These are phyloP conservation scores for Canis aureus DNA, from an alignment of 2,113 vertebrate species.

Conservation along the genomic window DNA sequence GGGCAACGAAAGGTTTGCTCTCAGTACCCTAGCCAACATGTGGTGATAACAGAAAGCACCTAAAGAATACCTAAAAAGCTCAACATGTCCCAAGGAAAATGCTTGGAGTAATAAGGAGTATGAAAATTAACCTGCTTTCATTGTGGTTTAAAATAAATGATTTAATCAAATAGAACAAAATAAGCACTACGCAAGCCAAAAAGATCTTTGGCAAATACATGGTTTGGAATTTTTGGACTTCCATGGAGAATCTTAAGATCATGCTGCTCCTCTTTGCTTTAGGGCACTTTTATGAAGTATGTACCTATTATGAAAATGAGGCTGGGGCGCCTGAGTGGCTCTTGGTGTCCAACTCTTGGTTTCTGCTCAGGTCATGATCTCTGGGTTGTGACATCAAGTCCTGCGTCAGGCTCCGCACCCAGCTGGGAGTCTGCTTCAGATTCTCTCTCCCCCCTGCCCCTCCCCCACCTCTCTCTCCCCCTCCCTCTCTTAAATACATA, in stretches of 20 bases:
- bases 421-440: background rate
- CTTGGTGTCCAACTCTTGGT: background rate
- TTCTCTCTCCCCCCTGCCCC: background rate
- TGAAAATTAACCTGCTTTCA: background rate
- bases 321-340: background rate
- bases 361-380: background rate
- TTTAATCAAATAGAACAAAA: constrained; percentile 24
- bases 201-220: background rate
- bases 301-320: constrained; percentile 19
- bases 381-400: background rate
- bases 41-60: background rate
- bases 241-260: background rate
- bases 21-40: background rate
- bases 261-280: background rate
- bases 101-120: background rate
- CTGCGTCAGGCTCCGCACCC: background rate
- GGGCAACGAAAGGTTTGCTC: background rate
- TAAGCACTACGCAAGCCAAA: constrained; percentile 19
- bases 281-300: background rate
- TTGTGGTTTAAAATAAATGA: constrained; percentile 10
- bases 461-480: background rate
- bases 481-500: background rate
- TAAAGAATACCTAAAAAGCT: background rate
- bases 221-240: background rate
- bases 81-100: background rate